Base-by-base conservation (phyloP, 2,888 invertebrate species). In the Synanthedon myopaeformis region DNA sequence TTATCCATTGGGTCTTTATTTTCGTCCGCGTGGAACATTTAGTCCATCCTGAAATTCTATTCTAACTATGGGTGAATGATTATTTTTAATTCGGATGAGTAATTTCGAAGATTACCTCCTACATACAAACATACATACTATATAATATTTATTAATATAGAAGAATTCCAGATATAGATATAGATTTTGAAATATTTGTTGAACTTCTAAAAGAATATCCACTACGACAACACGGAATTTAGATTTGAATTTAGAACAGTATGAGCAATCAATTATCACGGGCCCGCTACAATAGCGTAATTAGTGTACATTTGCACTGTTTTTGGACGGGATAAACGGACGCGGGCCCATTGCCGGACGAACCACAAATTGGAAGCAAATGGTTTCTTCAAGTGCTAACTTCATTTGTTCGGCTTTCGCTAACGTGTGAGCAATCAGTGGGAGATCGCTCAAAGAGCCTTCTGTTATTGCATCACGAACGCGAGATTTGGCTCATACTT, bases 231-330 rank as follows among this genome's bases (percentile, higher is more conserved):
- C 17, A 19, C 17, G 13, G 19, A 45, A 19, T 14, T 14, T 19
- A 12, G 49, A 19, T 19, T 49, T 49, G 19, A 49, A 78, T 74
- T 74, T 68, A 65, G 73, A 70, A 66, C 74, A 64, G 76, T 82
- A 70, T 83, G 80, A 74, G 72, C 74, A 79, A 79, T 61, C 69
- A 58, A 80, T 87, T 86, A 87, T 63, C 85, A 78, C 79, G 60
- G 58, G 66, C 64, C 61, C 68, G 82, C 79, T 70, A 84, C 72
- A 78, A 65, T 59, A 61, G 66, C 76, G 67, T 84, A 83, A 85
- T 87, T 86, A 86, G 87, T 83, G 82, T 83, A 56, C 85, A 81
- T 85, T 85, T 76, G 83, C 83, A 84, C 83, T 83, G 71, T 83
- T 84, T 82, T 82, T 79, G 82, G 81, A 81, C 70, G 82, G 82